phyloP scores from a whole-genome alignment of 92 coral and sea anemone species.

The Desmophyllum pertusum region DNA sequence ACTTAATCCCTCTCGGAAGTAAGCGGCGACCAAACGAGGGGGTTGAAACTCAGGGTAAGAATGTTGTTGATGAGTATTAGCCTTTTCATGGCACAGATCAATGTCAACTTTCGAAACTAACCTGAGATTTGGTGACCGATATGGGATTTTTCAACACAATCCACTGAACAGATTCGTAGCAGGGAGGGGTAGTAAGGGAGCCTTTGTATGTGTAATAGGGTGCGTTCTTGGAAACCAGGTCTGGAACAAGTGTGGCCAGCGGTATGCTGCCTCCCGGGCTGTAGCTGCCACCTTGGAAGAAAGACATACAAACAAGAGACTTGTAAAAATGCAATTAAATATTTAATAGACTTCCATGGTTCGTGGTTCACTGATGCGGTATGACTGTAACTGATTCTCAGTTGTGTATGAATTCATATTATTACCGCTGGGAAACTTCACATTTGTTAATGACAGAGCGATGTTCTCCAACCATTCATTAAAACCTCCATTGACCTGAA shows the following conservation, averaged over 20 bases:
- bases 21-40: too few species aligned
- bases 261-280: background rate
- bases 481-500: conserved; percentile 23
- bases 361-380: too few species aligned
- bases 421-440: background rate
- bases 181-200: conserved; percentile 83
- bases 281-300: background rate
- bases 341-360: too few species aligned
- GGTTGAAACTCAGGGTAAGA: too few species aligned
- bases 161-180: conserved; percentile 81
- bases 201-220: conserved; percentile 80
- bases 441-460: conserved; percentile 14
- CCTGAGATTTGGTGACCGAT: conserved; percentile 69
- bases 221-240: conserved; percentile 6
- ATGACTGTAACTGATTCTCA: too few species aligned
- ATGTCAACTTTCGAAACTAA: background rate
- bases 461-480: conserved; percentile 24
- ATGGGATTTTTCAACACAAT: conserved; percentile 63
- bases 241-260: conserved; percentile 16
- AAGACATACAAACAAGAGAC: background rate
- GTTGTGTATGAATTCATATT: too few species aligned
- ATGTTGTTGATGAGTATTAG: too few species aligned
- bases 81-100: too few species aligned
- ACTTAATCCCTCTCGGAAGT: too few species aligned
- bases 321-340: background rate